Evolutionary conservation across 2,888 invertebrate genomes (phyloP), one percentile per base, ranked within the genome.

Genomic region (Teinopalpus imperialis): DNA sequence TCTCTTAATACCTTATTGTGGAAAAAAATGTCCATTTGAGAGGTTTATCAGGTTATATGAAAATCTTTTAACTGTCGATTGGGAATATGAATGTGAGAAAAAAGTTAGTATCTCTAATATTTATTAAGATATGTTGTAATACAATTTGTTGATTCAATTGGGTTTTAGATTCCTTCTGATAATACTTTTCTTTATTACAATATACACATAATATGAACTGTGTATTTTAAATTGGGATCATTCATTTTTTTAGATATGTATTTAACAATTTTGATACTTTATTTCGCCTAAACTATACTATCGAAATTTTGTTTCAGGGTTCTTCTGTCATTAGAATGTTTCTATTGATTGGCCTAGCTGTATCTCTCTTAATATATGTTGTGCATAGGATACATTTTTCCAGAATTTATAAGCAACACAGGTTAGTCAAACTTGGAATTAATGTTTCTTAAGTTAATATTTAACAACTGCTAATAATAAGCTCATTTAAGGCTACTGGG

Each of bases 1-100:
- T 1, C 67, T 96, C 39, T 67, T 78, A 1, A 89, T 95, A 51
- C 93, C 93, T 0, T 85, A 90, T 8, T 96, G 95, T 68, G 90
- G 91, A 0, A 57, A 81, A 2, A 72, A 86, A 8, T 96, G 96
- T 60, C 91, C 93, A 0, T 62, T 94, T 1, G 72, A 86, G 2
- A 76, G 90, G 57, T 93, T 88, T 47, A 41, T 60, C 0, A 56
- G 59, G 1, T 53, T 82, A 1, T 92, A 94, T 51, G 81, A 90
- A 24, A 90, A 92, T 49, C 74, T 94, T 0, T 67, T 93, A 41
- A 90, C 91, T 8, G 80, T 86, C 1, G 80, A 94, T 59, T 94
- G 94, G 94, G 87, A 92, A 4, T 65, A 31, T 24, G 41, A 41
- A 32, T 41, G 41, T 16, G 16, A 16, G 16, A 16, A 16, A 16